These are phyloP conservation scores for Perca flavescens DNA, from an alignment of 2,113 vertebrate species.

Conservation along the genomic window DNA sequence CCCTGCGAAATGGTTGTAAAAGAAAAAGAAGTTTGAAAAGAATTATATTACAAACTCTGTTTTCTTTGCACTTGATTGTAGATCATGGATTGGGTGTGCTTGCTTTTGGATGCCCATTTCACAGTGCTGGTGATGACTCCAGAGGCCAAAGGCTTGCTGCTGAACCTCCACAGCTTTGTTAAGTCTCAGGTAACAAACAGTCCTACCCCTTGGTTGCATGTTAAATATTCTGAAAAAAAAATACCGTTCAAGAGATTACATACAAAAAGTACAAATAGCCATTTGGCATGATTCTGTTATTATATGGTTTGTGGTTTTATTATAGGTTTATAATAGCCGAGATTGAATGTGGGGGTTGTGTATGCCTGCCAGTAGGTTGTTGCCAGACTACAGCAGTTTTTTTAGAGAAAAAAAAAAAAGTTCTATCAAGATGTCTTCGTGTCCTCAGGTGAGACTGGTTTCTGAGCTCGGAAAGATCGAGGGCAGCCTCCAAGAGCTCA, in stretches of 20 bases:
- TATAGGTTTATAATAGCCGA: not conserved
- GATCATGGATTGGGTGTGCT: constrained; percentile 96
- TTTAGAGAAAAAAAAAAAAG: not conserved
- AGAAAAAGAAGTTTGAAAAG: not conserved
- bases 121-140: constrained; percentile 93
- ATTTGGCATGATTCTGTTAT: not conserved
- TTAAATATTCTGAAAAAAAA: not conserved
- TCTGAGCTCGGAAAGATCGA: constrained; percentile 95
- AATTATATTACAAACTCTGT: not conserved
- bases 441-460: constrained; percentile 88
- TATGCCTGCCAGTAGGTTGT: not conserved
- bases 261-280: not conserved
- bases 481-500: constrained; percentile 89
- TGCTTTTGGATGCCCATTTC: constrained; percentile 95
- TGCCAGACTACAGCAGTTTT: not conserved
- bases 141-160: constrained; percentile 89
- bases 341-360: not conserved
- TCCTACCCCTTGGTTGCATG: not conserved
- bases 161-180: constrained; percentile 90
- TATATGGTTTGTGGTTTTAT: not conserved
- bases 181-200: constrained; percentile 88
- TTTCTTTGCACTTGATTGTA: constrained; percentile 65
- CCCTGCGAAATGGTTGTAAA: not conserved
- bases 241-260: too few relatives aligned
- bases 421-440: not conserved